Base-by-base conservation (phyloP, 1,140 invertebrate genomes). In the Lordiphosa collinella region DNA sequence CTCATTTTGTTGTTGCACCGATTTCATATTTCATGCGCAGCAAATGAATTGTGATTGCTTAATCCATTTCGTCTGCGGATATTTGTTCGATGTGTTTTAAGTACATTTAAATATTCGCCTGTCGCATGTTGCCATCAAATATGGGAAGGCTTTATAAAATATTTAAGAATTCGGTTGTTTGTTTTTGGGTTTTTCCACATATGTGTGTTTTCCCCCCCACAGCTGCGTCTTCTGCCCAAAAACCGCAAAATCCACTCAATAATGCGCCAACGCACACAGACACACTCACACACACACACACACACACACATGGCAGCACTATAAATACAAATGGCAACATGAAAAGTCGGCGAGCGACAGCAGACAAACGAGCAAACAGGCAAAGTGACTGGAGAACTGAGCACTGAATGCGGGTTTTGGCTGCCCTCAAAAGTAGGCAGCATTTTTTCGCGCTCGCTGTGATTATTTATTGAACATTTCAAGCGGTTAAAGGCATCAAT, bases 241-340 rank as follows among this genome's bases (percentile, higher is more conserved):
- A 79, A 79, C 75, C 75, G 74, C 74, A 79, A 79, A 79, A 79
- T 73, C 69, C 75, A 74, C 60, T 79, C 69, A 65, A 73, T 73
- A 73, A 79, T 79, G 63, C 64, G 68, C 63, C 68, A 64, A 66
- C 40, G 49, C 47, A 73, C 13, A 41, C 16, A 50, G 16, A 47
- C 12, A 9, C 11, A 38, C 13, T 36, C 16, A 50, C 29, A 47
- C 12, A 9, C 11, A 38, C 56, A 70, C 34, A 40, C 37, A 35
- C 13, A 41, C 16, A 50, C 29, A 47, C 12, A 9, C 11, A 38
- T 22, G 40, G 35, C 32, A 44, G 18, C 49, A 62, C 49, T 43
- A 41, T 48, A 53, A 29, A 43, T 40, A 43, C 22, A 55, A 38
- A 46, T 18, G 65, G 52, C 41, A 48, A 44, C 52, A 57, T 44